Evolutionary conservation across 2,797 vertebrate species (phyloP).

Genomic region (Notoglanidium macrostoma): DNA sequence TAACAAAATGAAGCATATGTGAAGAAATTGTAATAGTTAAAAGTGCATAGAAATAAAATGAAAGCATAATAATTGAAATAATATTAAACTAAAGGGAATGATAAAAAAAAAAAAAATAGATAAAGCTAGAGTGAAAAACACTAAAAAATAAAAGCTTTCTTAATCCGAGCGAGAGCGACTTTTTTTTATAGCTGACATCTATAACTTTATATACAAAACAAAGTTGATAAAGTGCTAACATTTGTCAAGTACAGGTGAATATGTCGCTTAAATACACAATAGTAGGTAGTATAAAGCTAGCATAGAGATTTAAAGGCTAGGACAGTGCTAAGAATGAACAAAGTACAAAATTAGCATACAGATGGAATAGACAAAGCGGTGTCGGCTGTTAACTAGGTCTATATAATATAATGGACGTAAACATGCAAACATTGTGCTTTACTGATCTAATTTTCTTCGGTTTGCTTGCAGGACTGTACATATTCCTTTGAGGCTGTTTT

Average conservation of each 20-base stretch:
- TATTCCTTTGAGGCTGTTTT: neutral
- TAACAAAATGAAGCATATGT: no score
- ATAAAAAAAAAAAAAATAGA: no score
- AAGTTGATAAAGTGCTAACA: neutral
- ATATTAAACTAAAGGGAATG: no score
- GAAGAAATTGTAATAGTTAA: no score
- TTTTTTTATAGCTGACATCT: no score
- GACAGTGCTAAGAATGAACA: neutral
- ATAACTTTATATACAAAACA: neutral
- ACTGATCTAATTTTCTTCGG: neutral
- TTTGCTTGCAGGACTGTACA: neutral
- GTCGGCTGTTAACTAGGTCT: no score
- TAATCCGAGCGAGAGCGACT: no score
- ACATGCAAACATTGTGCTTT: neutral
- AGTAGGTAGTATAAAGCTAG: no score
- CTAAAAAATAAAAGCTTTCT: no score
- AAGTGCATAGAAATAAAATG: neutral
- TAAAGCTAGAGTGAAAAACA: no score
- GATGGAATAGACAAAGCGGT: neutral
- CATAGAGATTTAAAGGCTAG: neutral
- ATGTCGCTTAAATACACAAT: neutral
- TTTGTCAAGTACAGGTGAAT: neutral
- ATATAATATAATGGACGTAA: neutral
- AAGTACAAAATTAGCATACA: no score
- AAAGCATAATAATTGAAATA: neutral